These are phyloP conservation scores for Eupithecia subumbrata DNA, from an alignment of 2,888 invertebrate genomes.

Conservation along the genomic window DNA sequence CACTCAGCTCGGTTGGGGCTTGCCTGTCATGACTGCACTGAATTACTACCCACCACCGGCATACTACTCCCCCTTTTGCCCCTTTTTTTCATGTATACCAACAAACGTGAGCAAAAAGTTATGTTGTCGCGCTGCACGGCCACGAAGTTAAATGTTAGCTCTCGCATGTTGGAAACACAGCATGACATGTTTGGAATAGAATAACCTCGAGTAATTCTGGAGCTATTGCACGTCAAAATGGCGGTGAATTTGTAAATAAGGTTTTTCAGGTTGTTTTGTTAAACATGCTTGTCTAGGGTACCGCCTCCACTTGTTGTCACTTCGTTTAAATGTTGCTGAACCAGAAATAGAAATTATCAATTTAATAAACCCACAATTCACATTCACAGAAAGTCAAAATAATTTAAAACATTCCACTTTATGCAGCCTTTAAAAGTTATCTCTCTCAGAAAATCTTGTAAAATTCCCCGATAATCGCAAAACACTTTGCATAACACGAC, in stretches of 20 bases:
- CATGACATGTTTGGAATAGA: conserved; percentile 62
- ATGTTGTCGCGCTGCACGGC: conserved; percentile 59
- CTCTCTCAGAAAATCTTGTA: conserved; percentile 13
- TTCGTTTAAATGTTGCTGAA: not conserved
- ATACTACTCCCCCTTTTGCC: conserved; percentile 40
- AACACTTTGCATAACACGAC: conserved; percentile 33
- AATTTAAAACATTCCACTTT: not conserved
- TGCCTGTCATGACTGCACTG: conserved; percentile 73
- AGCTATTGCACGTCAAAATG: conserved; percentile 15
- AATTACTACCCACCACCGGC: conserved; percentile 62
- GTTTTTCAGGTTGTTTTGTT: not conserved
- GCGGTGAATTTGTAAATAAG: not conserved
- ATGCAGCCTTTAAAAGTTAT: not conserved
- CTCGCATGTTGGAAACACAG: conserved; percentile 67
- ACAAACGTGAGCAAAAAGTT: conserved; percentile 73
- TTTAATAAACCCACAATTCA: not conserved
- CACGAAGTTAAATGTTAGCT: conserved; percentile 66
- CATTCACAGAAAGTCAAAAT: not conserved
- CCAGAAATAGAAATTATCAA: not conserved
- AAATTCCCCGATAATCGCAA: conserved; percentile 28
- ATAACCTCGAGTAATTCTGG: conserved; percentile 43
- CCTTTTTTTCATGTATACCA: conserved; percentile 59
- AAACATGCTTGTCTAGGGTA: not conserved
- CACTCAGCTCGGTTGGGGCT: conserved; percentile 70
- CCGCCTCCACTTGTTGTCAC: not conserved